phyloP scores from a whole-genome alignment of 2,888 invertebrate genomes.

The Diadegma fenestrale region DNA sequence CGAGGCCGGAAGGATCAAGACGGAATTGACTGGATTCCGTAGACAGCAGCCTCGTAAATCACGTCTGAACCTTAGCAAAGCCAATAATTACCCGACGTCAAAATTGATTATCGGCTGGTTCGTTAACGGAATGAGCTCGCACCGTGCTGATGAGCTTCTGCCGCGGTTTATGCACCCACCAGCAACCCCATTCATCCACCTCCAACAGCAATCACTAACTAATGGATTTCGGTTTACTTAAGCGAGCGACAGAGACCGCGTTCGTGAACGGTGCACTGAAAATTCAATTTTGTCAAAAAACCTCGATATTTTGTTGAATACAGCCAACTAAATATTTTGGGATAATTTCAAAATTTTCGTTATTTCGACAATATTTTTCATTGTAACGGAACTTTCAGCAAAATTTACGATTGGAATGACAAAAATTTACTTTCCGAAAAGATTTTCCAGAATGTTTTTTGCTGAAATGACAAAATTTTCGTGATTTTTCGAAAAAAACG shows the following conservation, averaged over 20 bases:
- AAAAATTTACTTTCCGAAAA: no score
- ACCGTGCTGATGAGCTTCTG: constrained; percentile 22
- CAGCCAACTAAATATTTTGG: no score
- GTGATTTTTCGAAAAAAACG: no score
- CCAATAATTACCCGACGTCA: constrained; percentile 79
- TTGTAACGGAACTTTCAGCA: no score
- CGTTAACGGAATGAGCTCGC: constrained; percentile 75
- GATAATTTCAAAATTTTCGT: no score
- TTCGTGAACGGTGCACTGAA: no score
- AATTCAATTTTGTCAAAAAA: no score
- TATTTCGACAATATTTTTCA: no score
- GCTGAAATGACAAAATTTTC: no score
- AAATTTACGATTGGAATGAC: no score
- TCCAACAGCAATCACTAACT: constrained; percentile 52
- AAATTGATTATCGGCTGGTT: constrained; percentile 74
- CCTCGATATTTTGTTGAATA: no score
- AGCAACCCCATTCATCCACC: constrained; percentile 12
- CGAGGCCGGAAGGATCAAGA: constrained; percentile 39
- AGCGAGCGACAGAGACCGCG: constrained; percentile 27
- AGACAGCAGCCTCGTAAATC: constrained; percentile 56
- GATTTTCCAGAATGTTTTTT: no score
- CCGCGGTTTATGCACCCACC: constrained; percentile 43
- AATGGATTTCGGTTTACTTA: constrained; percentile 69
- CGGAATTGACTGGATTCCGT: constrained; percentile 6
- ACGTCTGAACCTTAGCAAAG: constrained; percentile 69